These are phyloP conservation scores for Agrotis ipsilon DNA, from an alignment of 2,888 invertebrate species.

Conservation along the genomic window DNA sequence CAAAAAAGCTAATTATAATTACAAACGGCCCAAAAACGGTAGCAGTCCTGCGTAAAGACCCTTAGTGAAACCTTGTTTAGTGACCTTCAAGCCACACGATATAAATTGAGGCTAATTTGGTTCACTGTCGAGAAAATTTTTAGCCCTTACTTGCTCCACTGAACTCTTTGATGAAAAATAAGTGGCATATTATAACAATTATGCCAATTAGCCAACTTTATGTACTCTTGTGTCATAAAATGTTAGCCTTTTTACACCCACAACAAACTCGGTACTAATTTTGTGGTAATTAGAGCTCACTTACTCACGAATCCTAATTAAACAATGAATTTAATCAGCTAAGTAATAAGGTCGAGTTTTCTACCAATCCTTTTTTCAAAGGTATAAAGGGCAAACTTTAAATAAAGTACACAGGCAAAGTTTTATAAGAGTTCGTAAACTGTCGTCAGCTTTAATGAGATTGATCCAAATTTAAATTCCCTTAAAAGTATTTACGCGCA, in stretches of 20 bases:
- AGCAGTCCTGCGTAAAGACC: conserved; percentile 16
- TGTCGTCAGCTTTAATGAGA: conserved; percentile 79
- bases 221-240: conserved; percentile 42
- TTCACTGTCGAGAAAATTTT: conserved; percentile 42
- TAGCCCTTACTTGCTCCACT: conserved; percentile 33
- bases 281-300: conserved; percentile 30
- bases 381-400: conserved; percentile 64
- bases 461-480: conserved; percentile 78
- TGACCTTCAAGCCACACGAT: conserved; percentile 32
- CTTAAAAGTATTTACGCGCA: conserved; percentile 58
- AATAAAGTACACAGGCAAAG: conserved; percentile 67
- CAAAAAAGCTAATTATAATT: conserved; percentile 42
- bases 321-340: conserved; percentile 44
- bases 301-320: conserved; percentile 46
- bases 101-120: conserved; percentile 56
- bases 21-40: conserved; percentile 26
- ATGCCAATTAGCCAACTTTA: conserved; percentile 65
- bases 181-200: conserved; percentile 54
- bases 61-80: conserved; percentile 17
- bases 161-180: conserved; percentile 62
- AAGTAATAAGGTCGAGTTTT: conserved; percentile 5
- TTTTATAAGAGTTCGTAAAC: conserved; percentile 67
- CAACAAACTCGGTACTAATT: conserved; percentile 32
- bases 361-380: conserved; percentile 46
- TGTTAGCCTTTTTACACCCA: conserved; percentile 30